phyloP scores from a whole-genome alignment of 2,888 invertebrate genomes.

The Zele albiditarsus region DNA sequence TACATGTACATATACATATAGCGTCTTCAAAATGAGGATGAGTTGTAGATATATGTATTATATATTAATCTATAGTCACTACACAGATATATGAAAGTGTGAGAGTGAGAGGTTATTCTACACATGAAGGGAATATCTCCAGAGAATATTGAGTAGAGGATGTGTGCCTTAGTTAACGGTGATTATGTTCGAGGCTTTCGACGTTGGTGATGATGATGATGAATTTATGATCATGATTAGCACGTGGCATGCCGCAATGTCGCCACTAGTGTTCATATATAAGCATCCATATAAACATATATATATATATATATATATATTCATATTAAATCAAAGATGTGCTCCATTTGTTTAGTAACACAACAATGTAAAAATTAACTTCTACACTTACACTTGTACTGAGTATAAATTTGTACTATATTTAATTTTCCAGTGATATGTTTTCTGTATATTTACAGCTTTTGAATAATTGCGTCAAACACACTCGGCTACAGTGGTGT shows the following conservation, averaged over 20 bases:
- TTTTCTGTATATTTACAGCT: not conserved
- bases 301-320: not conserved
- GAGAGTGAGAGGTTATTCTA: not conserved
- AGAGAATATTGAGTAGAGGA: slow-evolving; percentile 19
- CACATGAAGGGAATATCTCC: not conserved
- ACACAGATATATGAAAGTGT: not conserved
- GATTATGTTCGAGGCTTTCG: slow-evolving; percentile 56
- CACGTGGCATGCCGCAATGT: slow-evolving; percentile 58
- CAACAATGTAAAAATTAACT: slow-evolving; percentile 13
- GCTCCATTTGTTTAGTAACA: slow-evolving; percentile 18
- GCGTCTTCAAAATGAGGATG: not conserved
- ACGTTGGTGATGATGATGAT: slow-evolving; percentile 58
- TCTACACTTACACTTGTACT: not conserved
- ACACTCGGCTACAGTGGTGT: not conserved
- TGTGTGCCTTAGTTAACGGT: slow-evolving; percentile 49
- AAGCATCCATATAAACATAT: not conserved
- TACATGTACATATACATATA: not conserved
- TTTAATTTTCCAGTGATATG: not conserved
- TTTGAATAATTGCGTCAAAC: not conserved
- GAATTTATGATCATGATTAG: slow-evolving; percentile 66
- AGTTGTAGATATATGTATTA: not conserved
- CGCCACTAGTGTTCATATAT: slow-evolving; percentile 60
- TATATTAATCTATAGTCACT: not conserved
- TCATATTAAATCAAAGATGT: not conserved
- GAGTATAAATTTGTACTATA: not conserved